Evolutionary conservation across 2,888 invertebrate genomes (phyloP).

Genomic region (Trissonchulus sp.): DNA sequence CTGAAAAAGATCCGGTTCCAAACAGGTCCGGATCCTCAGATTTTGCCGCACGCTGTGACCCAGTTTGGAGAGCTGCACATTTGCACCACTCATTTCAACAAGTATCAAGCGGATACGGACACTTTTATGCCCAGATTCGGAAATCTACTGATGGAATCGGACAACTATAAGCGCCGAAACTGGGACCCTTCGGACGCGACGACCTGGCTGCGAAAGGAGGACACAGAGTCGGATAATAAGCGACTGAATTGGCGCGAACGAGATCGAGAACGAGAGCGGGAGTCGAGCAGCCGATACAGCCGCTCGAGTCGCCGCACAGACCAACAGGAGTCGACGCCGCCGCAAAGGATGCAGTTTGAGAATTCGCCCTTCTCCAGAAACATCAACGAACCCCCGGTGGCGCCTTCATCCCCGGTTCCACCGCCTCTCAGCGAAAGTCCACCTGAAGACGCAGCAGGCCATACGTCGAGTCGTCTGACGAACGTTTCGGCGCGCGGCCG

Average conservation of each 20-base stretch:
- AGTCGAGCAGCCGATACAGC: background rate
- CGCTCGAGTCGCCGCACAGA: background rate
- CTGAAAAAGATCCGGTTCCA: slow-evolving; percentile 60
- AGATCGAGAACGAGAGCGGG: slow-evolving; percentile 9
- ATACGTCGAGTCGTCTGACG: background rate
- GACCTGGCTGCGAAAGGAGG: slow-evolving; percentile 7
- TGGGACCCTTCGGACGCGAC: slow-evolving; percentile 24
- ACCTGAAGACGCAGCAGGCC: background rate
- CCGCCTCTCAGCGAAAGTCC: background rate
- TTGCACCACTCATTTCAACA: slow-evolving; percentile 58
- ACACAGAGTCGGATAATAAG: background rate
- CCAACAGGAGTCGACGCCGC: background rate
- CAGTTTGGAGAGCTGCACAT: slow-evolving; percentile 85
- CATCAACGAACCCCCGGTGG: background rate
- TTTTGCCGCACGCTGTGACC: slow-evolving; percentile 76
- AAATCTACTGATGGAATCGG: background rate
- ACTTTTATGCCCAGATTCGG: slow-evolving; percentile 7
- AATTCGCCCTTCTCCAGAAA: background rate
- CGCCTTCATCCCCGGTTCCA: background rate
- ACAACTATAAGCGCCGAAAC: slow-evolving; percentile 19
- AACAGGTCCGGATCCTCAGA: slow-evolving; percentile 76
- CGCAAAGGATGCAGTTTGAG: slow-evolving; percentile 19
- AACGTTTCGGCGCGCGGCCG: background rate
- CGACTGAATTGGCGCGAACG: slow-evolving; percentile 8
- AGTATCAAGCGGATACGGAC: slow-evolving; percentile 15